These are phyloP conservation scores for Microhierax caerulescens DNA, from an alignment of 2,797 vertebrate species.

Conservation along the genomic window DNA sequence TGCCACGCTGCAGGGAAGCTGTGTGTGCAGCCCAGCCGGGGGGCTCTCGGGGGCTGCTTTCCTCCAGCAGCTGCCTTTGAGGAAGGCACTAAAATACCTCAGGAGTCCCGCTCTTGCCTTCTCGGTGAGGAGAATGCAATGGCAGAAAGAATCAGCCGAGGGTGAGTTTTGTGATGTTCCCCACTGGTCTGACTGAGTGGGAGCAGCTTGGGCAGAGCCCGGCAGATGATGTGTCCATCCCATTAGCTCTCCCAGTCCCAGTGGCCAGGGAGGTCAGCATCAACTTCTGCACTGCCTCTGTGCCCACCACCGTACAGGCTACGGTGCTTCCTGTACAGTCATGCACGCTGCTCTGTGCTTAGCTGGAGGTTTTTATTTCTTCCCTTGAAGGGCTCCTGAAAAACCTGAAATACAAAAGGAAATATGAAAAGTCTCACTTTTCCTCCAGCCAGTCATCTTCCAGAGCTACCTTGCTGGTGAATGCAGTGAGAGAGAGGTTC, in stretches of 20 bases:
- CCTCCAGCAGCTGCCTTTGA: background rate
- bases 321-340: background rate
- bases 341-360: background rate
- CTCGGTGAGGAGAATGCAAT: background rate
- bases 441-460: background rate
- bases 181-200: background rate
- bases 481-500: background rate
- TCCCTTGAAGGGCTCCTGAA: background rate
- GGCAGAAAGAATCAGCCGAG: background rate
- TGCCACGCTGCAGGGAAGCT: fast-evolving
- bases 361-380: background rate
- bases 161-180: background rate
- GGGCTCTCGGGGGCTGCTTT: background rate
- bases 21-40: fast-evolving
- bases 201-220: background rate
- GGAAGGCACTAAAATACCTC: background rate
- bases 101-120: background rate
- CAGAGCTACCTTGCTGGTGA: background rate
- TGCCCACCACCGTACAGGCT: background rate
- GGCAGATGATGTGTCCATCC: background rate
- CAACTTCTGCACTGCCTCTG: background rate
- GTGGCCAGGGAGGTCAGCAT: fast-evolving
- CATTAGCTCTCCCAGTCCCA: fast-evolving
- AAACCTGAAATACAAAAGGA: background rate
- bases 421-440: background rate